These are phyloP conservation scores for Cettia cetti DNA, from an alignment of 2,113 vertebrate species.

Conservation along the genomic window DNA sequence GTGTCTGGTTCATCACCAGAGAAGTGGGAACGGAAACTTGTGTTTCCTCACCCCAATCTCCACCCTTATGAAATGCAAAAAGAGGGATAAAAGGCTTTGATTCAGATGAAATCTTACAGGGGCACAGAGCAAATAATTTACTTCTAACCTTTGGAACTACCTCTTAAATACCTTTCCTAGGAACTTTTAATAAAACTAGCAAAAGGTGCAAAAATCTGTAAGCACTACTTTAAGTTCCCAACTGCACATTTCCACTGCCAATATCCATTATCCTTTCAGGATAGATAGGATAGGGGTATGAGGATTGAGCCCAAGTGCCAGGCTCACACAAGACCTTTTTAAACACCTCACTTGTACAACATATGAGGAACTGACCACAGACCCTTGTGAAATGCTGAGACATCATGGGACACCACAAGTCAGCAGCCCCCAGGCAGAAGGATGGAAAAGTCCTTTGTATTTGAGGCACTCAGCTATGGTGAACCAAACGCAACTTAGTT, in stretches of 20 bases:
- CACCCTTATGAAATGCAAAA: neutral
- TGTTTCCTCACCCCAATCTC: neutral
- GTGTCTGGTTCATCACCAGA: neutral
- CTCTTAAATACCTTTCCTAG: neutral
- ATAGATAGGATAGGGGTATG: neutral
- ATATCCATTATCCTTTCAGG: neutral
- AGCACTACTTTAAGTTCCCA: neutral
- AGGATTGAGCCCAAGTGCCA: neutral
- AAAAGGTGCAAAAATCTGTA: neutral
- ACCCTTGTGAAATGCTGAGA: neutral
- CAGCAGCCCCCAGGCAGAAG: neutral
- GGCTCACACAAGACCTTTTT: neutral
- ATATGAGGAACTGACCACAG: neutral
- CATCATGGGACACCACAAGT: neutral
- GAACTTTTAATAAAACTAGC: neutral
- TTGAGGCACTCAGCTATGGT: neutral
- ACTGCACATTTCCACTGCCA: neutral
- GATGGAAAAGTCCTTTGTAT: neutral
- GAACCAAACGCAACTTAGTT: neutral
- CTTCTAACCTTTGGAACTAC: neutral
- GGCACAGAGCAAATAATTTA: neutral
- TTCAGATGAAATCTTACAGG: neutral
- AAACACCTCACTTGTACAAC: neutral
- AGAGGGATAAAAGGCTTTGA: constrained; percentile 10
- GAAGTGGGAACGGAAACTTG: neutral